These are phyloP conservation scores for Spinus olivaceus DNA, from an alignment of 2,797 vertebrate genomes.

Conservation along the genomic window DNA sequence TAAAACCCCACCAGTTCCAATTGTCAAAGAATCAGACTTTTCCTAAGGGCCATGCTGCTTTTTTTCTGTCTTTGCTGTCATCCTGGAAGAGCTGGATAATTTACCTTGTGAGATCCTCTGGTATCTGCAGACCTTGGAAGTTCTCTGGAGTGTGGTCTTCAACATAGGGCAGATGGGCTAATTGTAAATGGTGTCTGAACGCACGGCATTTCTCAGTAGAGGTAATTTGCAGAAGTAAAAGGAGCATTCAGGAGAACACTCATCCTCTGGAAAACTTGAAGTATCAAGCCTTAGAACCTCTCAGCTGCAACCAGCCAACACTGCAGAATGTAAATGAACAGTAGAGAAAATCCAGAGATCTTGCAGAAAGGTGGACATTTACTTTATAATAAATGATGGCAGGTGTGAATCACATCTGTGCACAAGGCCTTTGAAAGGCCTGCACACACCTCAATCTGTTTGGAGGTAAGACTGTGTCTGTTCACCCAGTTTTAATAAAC, in stretches of 20 bases:
- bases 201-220: not conserved
- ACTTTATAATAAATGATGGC: not conserved
- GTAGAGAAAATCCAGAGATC: not conserved
- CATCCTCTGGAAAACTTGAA: conserved; percentile 48
- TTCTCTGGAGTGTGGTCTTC: not conserved
- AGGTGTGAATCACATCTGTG: not conserved
- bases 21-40: conserved; percentile 74
- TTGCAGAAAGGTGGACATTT: not conserved
- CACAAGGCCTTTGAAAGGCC: not conserved
- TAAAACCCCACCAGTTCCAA: conserved; percentile 7
- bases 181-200: not conserved
- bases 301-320: not conserved
- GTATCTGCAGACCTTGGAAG: not conserved
- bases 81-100: not conserved
- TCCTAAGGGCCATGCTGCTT: conserved; percentile 15
- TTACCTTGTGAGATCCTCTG: not conserved
- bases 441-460: not conserved
- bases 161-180: not conserved
- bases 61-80: not conserved
- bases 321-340: not conserved
- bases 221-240: not conserved
- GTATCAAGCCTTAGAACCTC: conserved; percentile 13
- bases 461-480: not conserved
- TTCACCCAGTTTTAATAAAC: not conserved
- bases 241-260: conserved; percentile 13